Percentiles rank a stretch among this genome's conserved stretches.
Evolutionary conservation across 2,888 invertebrate genomes (phyloP).

Genomic region (Parochlus steinenii): DNA sequence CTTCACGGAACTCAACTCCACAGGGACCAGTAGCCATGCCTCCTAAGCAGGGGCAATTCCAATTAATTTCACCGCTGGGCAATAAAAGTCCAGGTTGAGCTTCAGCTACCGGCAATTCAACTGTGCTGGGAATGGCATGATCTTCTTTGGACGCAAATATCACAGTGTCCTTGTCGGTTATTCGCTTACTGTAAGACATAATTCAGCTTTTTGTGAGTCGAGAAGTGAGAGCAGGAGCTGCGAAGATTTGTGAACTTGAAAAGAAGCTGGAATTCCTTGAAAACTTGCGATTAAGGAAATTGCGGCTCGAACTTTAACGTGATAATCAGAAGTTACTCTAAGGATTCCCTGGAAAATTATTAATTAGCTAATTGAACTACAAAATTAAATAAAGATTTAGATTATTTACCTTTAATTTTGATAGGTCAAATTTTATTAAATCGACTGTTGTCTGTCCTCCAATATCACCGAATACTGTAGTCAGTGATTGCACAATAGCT

Average conservation of each 20-base stretch:
- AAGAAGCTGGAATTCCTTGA: constrained; percentile 34
- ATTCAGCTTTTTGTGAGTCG: constrained; percentile 14
- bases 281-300: constrained; percentile 35
- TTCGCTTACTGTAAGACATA: constrained; percentile 34
- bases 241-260: constrained; percentile 36
- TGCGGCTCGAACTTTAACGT: constrained; percentile 39
- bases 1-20: constrained; percentile 80
- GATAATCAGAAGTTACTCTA: constrained; percentile 35
- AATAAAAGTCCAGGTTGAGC: constrained; percentile 66
- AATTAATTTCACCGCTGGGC: constrained; percentile 80
- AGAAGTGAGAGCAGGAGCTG: constrained; percentile 28
- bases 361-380: too few relatives aligned
- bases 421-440: constrained; percentile 36
- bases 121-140: constrained; percentile 52
- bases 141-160: constrained; percentile 70
- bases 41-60: constrained; percentile 93
- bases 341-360: too few relatives aligned
- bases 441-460: constrained; percentile 36
- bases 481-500: constrained; percentile 35
- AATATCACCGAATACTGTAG: constrained; percentile 39
- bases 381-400: too few relatives aligned
- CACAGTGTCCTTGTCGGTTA: constrained; percentile 59
- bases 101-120: constrained; percentile 52
- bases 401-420: constrained; percentile 26
- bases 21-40: constrained; percentile 98